Evolutionary conservation across 1,140 invertebrate genomes (phyloP), one percentile per base, ranked within the genome.

Genomic region (Leptinotarsa lineolata): DNA sequence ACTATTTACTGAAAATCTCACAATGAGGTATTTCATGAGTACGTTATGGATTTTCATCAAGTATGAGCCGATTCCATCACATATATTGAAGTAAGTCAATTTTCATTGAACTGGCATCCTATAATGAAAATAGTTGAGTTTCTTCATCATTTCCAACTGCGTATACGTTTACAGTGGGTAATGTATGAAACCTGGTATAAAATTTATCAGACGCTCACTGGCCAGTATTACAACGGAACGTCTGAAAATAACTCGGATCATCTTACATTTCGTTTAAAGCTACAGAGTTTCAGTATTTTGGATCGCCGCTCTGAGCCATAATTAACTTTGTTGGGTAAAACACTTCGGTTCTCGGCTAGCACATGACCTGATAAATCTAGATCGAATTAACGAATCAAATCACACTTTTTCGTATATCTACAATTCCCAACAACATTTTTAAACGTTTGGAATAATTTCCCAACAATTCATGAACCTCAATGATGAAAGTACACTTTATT

Each of bases 211-310:
- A 20, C 61, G 61, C 48, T 39, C 30, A 39, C 30, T 63, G 13
- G 61, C 61, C 61, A 20, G 24, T 30, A 21, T 30, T 63, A 63
- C 24, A 63, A 16, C 20, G 16, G 16, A 63, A 63, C 48, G 24
- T 63, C 61, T 63, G 20, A 63, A 63, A 63, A 63, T 63, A 63
- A 63, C 61, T 63, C 24, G 61, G 61, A 63, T 63, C 20, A 63
- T 63, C 61, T 63, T 63, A 63, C 61, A 54, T 63, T 63, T 63
- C 61, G 61, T 63, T 20, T 22, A 63, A 63, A 63, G 61, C 61
- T 63, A 30, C 61, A 63, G 61, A 63, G 61, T 63, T 63, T 54
- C 61, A 63, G 61, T 63, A 63, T 21, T 63, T 21, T 30, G 24
- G 13, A 63, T 54, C 20, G 61, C n/a, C 20, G 24, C 61, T 63